phyloP scores from a whole-genome alignment of 2,797 vertebrate species.

The Cyprinodon diabolis region DNA sequence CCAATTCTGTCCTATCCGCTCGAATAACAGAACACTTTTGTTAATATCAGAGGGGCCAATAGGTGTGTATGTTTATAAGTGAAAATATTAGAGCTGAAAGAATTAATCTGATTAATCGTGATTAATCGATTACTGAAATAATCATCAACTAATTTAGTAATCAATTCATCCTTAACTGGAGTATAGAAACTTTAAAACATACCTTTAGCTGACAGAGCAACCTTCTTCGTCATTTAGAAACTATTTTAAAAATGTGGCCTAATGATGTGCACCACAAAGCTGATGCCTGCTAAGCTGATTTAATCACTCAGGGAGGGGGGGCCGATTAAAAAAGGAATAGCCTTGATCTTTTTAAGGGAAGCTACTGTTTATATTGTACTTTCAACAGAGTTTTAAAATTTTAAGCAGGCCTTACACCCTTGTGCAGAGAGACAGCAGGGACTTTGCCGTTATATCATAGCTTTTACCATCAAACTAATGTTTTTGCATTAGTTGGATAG shows the following conservation, averaged over 20 bases:
- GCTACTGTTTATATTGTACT: neutral
- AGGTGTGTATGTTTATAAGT: neutral
- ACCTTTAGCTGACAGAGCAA: too few species aligned
- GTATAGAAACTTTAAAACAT: too few species aligned
- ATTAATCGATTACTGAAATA: too few species aligned
- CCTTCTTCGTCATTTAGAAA: neutral
- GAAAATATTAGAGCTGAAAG: neutral
- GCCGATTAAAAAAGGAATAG: neutral
- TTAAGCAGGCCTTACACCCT: neutral
- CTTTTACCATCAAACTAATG: neutral
- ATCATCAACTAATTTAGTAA: too few species aligned
- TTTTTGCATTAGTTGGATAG: constrained; percentile 9
- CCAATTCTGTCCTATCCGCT: too few species aligned
- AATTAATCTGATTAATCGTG: too few species aligned
- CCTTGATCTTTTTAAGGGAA: neutral
- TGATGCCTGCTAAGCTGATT: constrained; percentile 1
- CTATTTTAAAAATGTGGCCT: neutral
- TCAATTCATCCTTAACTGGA: too few species aligned
- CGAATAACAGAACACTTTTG: neutral
- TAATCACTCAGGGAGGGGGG: neutral
- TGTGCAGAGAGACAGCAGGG: neutral
- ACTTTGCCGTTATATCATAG: neutral
- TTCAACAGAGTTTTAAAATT: constrained; percentile 8
- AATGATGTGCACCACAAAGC: neutral
- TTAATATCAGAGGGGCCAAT: neutral